Percentiles rank a stretch among this genome's conserved stretches.
Evolutionary conservation across 1,140 invertebrate species (phyloP).

Genomic region (Trichonephila inaurata): DNA sequence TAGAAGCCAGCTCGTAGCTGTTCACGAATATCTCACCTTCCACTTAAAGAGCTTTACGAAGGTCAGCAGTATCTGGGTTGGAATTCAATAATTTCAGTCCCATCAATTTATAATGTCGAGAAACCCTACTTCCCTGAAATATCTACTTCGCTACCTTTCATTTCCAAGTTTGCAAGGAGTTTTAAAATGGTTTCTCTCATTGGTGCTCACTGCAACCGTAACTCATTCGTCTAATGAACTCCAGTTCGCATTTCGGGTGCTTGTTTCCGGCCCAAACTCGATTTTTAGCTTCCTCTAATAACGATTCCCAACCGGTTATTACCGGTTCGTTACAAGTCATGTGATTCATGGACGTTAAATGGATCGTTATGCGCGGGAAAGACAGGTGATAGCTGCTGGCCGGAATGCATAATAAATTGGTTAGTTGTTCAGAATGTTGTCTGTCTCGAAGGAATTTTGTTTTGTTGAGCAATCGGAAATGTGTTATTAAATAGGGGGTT

Average conservation of each 20-base stretch:
- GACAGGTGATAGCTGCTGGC: background rate
- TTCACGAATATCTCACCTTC: background rate
- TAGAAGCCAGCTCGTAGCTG: background rate
- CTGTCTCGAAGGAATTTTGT: conserved; percentile 11
- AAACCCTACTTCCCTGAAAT: background rate
- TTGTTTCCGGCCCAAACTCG: conserved; percentile 23
- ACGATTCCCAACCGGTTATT: conserved; percentile 38
- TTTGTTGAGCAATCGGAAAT: conserved; percentile 43
- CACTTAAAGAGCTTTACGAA: background rate
- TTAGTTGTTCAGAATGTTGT: conserved; percentile 21
- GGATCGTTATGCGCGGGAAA: conserved; percentile 40
- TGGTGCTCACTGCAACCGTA: background rate
- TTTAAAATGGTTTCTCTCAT: background rate
- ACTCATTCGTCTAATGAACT: conserved; percentile 43
- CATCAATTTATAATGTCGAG: conserved; percentile 29
- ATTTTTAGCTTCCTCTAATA: conserved; percentile 72
- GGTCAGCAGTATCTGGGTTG: conserved; percentile 6
- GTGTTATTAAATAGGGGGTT: conserved; percentile 19
- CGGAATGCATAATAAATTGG: conserved; percentile 47
- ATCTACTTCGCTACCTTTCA: background rate
- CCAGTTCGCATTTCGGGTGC: conserved; percentile 2
- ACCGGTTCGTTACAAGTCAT: conserved; percentile 58
- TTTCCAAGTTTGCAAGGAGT: conserved; percentile 4
- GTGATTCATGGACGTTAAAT: conserved; percentile 63
- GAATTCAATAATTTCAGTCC: conserved; percentile 12